Conservation (phyloP, 2,888 invertebrate species). For the Melanotus villosus region DNA sequence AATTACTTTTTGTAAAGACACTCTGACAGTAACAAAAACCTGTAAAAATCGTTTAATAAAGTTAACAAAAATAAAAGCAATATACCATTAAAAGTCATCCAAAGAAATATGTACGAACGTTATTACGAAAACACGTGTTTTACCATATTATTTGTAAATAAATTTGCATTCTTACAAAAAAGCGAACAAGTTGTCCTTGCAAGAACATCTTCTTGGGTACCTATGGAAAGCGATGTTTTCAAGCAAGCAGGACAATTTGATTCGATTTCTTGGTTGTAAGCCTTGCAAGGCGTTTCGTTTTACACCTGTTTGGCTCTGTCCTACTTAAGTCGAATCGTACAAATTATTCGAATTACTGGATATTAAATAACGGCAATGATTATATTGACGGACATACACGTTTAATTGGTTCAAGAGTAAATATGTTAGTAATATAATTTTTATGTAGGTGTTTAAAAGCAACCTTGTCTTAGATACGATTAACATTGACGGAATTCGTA, state of each 20-base stretch:
- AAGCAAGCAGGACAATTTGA: neutral
- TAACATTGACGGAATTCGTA: neutral
- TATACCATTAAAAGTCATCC: neutral
- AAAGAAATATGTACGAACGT: too few relatives aligned
- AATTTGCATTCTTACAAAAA: slow-evolving; percentile 6
- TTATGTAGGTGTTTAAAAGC: neutral
- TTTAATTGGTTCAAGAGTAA: slow-evolving; percentile 8
- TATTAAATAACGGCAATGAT: slow-evolving; percentile 1
- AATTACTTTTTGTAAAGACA: too few relatives aligned
- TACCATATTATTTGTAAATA: neutral
- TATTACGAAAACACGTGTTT: slow-evolving; percentile 1
- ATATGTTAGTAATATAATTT: neutral
- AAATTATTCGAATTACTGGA: too few relatives aligned
- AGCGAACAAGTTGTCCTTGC: slow-evolving; percentile 13
- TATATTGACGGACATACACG: neutral
- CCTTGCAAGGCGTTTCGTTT: neutral
- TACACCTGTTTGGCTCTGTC: neutral
- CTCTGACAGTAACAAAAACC: too few relatives aligned
- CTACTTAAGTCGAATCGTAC: neutral
- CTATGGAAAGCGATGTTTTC: neutral
- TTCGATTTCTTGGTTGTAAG: neutral
- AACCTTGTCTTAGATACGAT: neutral
- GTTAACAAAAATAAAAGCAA: too few relatives aligned
- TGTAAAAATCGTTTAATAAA: too few relatives aligned
- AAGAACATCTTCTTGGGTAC: neutral